A percentile compares a stretch with the other conserved stretches of the same genome.
These are phyloP conservation scores for Amphipyra tragopoginis DNA, from an alignment of 2,888 invertebrate genomes.

Conservation along the genomic window DNA sequence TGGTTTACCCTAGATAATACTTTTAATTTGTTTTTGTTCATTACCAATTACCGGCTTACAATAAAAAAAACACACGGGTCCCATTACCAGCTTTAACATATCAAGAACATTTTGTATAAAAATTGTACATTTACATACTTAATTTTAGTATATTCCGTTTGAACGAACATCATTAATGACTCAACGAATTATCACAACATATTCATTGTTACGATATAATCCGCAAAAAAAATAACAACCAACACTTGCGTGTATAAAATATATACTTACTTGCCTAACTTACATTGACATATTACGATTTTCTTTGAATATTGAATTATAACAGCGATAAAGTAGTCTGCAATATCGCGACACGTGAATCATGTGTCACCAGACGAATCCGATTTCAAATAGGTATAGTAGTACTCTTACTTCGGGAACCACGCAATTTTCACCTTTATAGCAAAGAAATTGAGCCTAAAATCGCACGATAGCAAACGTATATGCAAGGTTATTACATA, in stretches of 20 bases:
- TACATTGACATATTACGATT: conserved; percentile 30
- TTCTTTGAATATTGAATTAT: conserved; percentile 35
- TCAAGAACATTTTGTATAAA: neutral
- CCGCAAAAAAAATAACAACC: conserved; percentile 3
- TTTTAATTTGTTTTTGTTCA: too few relatives aligned
- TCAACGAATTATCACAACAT: conserved; percentile 4
- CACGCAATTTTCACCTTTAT: conserved; percentile 24
- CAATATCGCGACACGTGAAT: conserved; percentile 43
- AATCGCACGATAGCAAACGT: conserved; percentile 19
- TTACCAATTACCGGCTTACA: too few relatives aligned
- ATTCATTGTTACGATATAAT: conserved; percentile 5
- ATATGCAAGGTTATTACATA: conserved; percentile 53
- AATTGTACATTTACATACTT: neutral
- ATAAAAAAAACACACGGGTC: neutral
- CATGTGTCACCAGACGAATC: conserved; percentile 37
- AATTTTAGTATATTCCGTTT: neutral
- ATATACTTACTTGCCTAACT: neutral
- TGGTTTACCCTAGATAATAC: too few relatives aligned
- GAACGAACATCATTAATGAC: conserved; percentile 1
- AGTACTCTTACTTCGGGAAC: conserved; percentile 9
- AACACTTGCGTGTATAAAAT: conserved; percentile 16
- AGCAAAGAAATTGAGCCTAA: neutral
- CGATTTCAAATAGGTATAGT: conserved; percentile 40
- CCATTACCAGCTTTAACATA: neutral
- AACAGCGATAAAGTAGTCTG: conserved; percentile 30